These are phyloP conservation scores for Stenichneumon culpator DNA, from an alignment of 2,888 invertebrate species.

Conservation along the genomic window DNA sequence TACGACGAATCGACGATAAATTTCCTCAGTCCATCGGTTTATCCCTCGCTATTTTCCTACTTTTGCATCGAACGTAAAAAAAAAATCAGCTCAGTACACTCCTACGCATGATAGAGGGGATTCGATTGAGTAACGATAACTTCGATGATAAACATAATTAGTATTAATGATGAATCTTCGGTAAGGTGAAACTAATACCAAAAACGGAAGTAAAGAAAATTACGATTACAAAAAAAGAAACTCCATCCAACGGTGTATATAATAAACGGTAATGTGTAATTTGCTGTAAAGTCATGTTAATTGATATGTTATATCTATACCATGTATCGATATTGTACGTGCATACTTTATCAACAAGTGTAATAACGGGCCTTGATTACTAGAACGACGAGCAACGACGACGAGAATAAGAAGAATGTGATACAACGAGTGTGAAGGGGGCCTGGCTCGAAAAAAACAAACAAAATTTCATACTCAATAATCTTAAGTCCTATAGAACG, in stretches of 20 bases:
- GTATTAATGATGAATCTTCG: constrained; percentile 70
- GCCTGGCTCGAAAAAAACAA: constrained; percentile 1
- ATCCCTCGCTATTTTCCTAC: constrained; percentile 79
- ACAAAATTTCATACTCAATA: constrained; percentile 65
- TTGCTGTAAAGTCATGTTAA: constrained; percentile 75
- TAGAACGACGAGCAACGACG: constrained; percentile 27
- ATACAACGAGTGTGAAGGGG: constrained; percentile 11
- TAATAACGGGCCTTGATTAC: constrained; percentile 42
- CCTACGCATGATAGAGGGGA: constrained; percentile 12
- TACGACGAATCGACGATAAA: constrained; percentile 53
- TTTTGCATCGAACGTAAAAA: constrained; percentile 75
- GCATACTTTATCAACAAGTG: constrained; percentile 59
- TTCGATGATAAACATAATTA: constrained; percentile 70
- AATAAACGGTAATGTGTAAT: constrained; percentile 68
- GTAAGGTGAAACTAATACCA: constrained; percentile 69
- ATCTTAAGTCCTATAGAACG: constrained; percentile 41
- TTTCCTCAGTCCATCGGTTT: constrained; percentile 52
- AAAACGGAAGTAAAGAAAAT: constrained; percentile 23
- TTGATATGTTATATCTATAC: constrained; percentile 73
- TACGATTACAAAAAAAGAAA: constrained; percentile 50
- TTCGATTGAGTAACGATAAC: constrained; percentile 26
- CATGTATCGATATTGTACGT: constrained; percentile 74
- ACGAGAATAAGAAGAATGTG: constrained; percentile 18
- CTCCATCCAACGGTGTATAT: constrained; percentile 80
- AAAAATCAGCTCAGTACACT: constrained; percentile 19